Evolutionary conservation across 2,888 invertebrate genomes (phyloP).

Genomic region (Ophion ventricosus): DNA sequence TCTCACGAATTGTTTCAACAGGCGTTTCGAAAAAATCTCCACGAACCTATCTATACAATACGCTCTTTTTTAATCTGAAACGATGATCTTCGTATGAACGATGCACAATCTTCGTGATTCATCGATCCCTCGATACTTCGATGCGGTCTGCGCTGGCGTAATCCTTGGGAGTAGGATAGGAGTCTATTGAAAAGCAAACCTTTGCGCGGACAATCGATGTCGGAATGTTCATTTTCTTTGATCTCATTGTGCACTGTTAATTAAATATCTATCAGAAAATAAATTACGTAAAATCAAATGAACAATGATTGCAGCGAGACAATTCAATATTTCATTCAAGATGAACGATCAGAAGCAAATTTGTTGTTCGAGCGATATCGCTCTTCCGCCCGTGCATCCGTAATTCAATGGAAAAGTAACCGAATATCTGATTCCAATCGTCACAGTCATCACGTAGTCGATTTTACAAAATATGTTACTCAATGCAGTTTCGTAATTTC

Average conservation of each 20-base stretch:
- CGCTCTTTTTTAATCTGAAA: neutral
- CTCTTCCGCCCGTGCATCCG: too few species aligned
- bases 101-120: neutral
- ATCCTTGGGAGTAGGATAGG: constrained; percentile 19
- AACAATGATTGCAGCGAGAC: neutral
- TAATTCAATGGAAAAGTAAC: too few species aligned
- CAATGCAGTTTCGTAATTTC: constrained; percentile 18
- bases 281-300: neutral
- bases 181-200: constrained; percentile 25
- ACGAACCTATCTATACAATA: neutral
- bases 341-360: too few species aligned
- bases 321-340: neutral
- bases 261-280: neutral
- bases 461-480: constrained; percentile 13
- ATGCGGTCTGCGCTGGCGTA: neutral
- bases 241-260: neutral
- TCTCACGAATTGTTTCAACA: too few species aligned
- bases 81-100: constrained; percentile 6
- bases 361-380: too few species aligned
- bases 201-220: constrained; percentile 15
- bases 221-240: neutral
- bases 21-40: too few species aligned
- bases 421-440: too few species aligned
- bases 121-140: neutral
- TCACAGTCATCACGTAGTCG: neutral